A percentile compares a stretch with the other conserved stretches of the same genome.
Evolutionary conservation across 2,888 invertebrate genomes (phyloP).

Genomic region (Erebia aethiops): DNA sequence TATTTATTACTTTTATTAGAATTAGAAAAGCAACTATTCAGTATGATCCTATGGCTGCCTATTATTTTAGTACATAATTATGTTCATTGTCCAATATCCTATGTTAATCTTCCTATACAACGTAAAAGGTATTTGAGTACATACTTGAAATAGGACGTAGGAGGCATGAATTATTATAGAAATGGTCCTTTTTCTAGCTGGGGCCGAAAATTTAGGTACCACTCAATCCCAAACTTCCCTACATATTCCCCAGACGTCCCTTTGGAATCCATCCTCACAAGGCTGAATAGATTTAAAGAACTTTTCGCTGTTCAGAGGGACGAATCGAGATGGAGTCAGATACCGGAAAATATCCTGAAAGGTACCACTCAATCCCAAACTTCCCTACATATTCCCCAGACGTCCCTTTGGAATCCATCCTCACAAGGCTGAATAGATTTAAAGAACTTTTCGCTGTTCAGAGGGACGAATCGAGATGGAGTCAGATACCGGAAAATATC

Average conservation of each 20-base stretch:
- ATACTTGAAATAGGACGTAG: too few relatives aligned
- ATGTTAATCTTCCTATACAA: too few relatives aligned
- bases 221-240: conserved; percentile 70
- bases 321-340: conserved; percentile 55
- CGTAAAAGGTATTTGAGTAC: too few relatives aligned
- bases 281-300: conserved; percentile 61
- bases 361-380: conserved; percentile 61
- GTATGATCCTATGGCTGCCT: too few relatives aligned
- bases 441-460: conserved; percentile 62
- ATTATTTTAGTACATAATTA: too few relatives aligned
- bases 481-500: conserved; percentile 50
- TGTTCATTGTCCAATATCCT: too few relatives aligned
- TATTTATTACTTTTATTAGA: too few relatives aligned
- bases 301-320: conserved; percentile 61
- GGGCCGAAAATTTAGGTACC: neutral
- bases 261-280: conserved; percentile 63
- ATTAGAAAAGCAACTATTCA: too few relatives aligned
- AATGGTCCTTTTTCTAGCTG: neutral
- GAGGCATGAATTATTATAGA: neutral
- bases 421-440: conserved; percentile 59
- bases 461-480: conserved; percentile 60
- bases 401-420: conserved; percentile 65
- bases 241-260: conserved; percentile 68
- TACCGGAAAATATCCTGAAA: conserved; percentile 34
- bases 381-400: conserved; percentile 68